Evolutionary conservation across 1,140 invertebrate genomes (phyloP), one percentile per base, ranked within the genome.

Genomic region (Eubasilissa regina): DNA sequence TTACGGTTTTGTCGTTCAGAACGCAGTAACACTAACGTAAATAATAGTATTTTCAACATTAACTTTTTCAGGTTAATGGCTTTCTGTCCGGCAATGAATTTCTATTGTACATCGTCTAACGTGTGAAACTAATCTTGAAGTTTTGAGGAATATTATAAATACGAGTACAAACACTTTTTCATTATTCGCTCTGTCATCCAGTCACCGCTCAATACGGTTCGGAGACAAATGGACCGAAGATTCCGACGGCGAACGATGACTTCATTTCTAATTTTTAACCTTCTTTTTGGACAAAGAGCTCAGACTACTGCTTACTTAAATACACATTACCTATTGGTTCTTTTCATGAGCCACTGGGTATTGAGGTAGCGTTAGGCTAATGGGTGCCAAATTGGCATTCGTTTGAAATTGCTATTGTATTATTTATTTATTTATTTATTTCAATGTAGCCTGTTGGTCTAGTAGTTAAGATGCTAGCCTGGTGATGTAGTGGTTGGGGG

Each of bases 281-380:
- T 58, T 58, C 15, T 58, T 58, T 15, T 15, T 58, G 17, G n/a
- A 58, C 55, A 58, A 58, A 19, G 55, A 21, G 15, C 8, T 58
- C 17, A 64, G n/a, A 35, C 60, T 64, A 44, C 60, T 3, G 21
- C 19, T 64, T 64, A 64, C 25, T 35, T 64, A 64, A 64, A 64
- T 64, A 64, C 35, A 10, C 60, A 64, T 64, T 64, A 64, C 11
- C 60, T 15, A 64, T 25, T 44, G 60, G 60, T 64, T 64, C 60
- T 64, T 64, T 64, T 64, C 60, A 44, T 25, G 19, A 44, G 60
- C 35, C 35, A 43, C 10, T 9, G 19, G 3, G 4, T 13, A 43
- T 12, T 35, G 43, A 64, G 9, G 25, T 35, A 35, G 15, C 53
- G 53, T 56, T 56, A 64, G 12, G 12, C n/a, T 64, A 64, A 64